Percentiles rank a stretch among this genome's conserved stretches.
phyloP scores from a whole-genome alignment of 2,797 vertebrate genomes.

The Psittacula echo region DNA sequence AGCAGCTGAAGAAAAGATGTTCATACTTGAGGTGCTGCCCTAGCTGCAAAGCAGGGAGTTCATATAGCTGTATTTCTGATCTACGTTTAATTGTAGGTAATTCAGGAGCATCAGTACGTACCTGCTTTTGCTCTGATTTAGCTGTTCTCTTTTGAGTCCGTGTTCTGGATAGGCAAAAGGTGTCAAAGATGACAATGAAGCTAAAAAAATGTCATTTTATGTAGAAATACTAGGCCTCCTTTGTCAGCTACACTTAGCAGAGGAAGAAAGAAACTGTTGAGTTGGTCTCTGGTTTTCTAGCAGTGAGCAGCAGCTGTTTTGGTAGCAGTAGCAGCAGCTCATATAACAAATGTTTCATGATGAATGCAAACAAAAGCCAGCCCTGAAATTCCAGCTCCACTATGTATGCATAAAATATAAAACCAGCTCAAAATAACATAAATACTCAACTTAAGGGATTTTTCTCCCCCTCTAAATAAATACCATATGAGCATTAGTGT shows the following conservation, averaged over 20 bases:
- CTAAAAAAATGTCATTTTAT: background rate
- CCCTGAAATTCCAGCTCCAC: conserved; percentile 74
- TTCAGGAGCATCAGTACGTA: background rate
- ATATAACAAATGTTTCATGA: conserved; percentile 77
- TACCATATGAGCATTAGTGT: conserved; percentile 75
- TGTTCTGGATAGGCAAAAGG: background rate
- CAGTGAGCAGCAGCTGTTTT: conserved; percentile 69
- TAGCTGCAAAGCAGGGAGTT: background rate
- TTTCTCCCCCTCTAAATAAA: conserved; percentile 66
- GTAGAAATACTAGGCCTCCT: background rate
- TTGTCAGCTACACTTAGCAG: background rate
- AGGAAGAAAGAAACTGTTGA: conserved; percentile 43
- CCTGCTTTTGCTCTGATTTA: background rate
- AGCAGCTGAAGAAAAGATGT: background rate
- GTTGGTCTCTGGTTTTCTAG: conserved; percentile 52
- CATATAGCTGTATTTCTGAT: background rate
- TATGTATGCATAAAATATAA: conserved; percentile 63
- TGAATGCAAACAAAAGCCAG: conserved; percentile 78
- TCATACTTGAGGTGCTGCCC: background rate
- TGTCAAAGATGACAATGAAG: background rate
- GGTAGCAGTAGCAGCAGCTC: conserved; percentile 76
- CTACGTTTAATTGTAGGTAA: background rate
- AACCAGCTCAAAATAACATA: conserved; percentile 73
- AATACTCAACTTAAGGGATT: conserved; percentile 46
- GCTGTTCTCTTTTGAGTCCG: background rate